Percentiles rank a stretch among this genome's conserved stretches.
phyloP scores from a whole-genome alignment of 2,888 invertebrate genomes.

The Lydus trimaculatus region DNA sequence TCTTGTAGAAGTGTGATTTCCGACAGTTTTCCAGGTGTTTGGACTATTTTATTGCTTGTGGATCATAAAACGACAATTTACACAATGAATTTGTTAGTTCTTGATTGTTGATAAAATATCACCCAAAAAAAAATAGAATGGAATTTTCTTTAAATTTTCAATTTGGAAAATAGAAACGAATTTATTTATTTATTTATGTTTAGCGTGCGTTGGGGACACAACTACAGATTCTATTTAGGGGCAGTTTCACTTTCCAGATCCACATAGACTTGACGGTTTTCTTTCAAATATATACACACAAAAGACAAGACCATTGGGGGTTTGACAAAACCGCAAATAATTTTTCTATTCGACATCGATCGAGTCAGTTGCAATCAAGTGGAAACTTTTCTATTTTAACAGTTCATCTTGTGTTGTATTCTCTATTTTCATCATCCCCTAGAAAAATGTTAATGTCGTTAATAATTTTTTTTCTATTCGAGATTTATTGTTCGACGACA shows the following conservation, averaged over 20 bases:
- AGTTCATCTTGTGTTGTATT: conserved; percentile 33
- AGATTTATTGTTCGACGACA: background rate
- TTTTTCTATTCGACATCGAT: conserved; percentile 46
- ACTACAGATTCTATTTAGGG: conserved; percentile 6
- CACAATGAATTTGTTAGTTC: conserved; percentile 32
- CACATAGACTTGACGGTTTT: conserved; percentile 22
- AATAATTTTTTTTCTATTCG: background rate
- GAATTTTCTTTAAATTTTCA: background rate
- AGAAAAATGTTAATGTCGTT: background rate
- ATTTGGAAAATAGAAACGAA: background rate
- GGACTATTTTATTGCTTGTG: conserved; percentile 46
- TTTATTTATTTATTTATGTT: conserved; percentile 36
- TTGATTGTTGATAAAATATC: conserved; percentile 1
- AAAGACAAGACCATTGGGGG: conserved; percentile 49
- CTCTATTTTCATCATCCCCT: background rate
- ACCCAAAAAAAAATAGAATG: background rate
- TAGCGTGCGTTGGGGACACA: conserved; percentile 30
- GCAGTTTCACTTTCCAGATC: background rate
- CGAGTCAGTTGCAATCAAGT: conserved; percentile 46
- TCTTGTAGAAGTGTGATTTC: conserved; percentile 51
- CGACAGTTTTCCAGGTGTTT: conserved; percentile 47
- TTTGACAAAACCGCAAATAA: conserved; percentile 56
- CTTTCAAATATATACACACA: conserved; percentile 31
- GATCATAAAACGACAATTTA: conserved; percentile 48
- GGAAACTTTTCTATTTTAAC: conserved; percentile 46